A percentile compares a stretch with the other conserved stretches of the same genome.
These are phyloP conservation scores for Hestina assimilis DNA, from an alignment of 1,140 invertebrate species.

Conservation along the genomic window DNA sequence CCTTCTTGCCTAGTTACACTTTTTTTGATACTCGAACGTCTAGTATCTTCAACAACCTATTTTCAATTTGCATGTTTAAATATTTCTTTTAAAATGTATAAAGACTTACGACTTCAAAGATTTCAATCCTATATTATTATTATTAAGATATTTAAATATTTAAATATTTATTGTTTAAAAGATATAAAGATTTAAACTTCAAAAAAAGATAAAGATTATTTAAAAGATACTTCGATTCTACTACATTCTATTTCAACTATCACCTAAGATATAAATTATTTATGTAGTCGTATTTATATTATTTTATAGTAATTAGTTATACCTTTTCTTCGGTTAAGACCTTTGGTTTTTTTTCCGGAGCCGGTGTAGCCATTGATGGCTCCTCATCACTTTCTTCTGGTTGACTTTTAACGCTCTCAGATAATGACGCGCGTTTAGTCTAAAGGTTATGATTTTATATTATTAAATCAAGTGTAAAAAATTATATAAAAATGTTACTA, in stretches of 20 bases:
- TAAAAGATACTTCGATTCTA: no score
- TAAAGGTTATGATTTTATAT: conserved; percentile 28
- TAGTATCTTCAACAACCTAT: conserved; percentile 71
- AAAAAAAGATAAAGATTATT: no score
- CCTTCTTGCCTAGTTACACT: conserved; percentile 78
- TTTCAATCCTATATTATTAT: no score
- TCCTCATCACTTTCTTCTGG: conserved; percentile 65
- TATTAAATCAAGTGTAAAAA: not conserved
- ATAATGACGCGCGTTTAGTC: conserved; percentile 64
- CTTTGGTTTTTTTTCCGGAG: conserved; percentile 66
- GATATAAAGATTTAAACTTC: no score
- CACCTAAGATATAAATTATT: no score
- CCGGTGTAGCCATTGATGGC: conserved; percentile 50
- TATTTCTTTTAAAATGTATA: not conserved
- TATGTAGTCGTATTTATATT: no score
- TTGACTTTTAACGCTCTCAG: conserved; percentile 66
- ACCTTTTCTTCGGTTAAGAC: conserved; percentile 63
- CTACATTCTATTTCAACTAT: no score
- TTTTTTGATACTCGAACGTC: conserved; percentile 74
- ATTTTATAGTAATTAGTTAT: conserved; percentile 17
- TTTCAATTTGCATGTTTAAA: no score
- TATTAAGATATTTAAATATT: no score
- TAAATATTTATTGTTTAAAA: no score
- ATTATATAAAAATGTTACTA: not conserved
- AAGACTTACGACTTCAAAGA: no score